phyloP scores from a whole-genome alignment of 2,113 vertebrate genomes.

The Notarius quadriscutis region DNA sequence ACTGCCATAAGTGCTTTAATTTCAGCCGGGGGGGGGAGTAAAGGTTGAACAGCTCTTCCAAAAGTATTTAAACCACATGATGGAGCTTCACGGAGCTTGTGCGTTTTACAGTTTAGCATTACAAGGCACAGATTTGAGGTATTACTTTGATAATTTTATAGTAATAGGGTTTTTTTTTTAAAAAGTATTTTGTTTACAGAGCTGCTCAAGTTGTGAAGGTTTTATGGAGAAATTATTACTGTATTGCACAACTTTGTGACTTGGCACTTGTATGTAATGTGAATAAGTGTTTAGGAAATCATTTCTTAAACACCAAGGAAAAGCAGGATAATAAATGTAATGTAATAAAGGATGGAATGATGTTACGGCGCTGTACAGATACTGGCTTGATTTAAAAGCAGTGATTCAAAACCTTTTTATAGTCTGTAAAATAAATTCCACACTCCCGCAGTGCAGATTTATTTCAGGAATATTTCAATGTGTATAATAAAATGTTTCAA shows the following conservation, averaged over 20 bases:
- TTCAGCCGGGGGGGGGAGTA: background rate
- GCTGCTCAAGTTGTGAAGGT: background rate
- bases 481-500: background rate
- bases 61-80: background rate
- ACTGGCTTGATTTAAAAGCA: background rate
- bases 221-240: conserved; percentile 8
- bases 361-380: background rate
- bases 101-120: background rate
- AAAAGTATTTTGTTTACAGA: background rate
- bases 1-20: conserved; percentile 14
- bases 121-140: background rate
- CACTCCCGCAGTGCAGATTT: background rate
- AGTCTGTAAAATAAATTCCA: background rate
- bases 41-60: conserved; percentile 12
- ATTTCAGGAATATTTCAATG: background rate
- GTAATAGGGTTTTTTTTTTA: background rate
- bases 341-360: background rate
- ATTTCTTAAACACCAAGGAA: background rate
- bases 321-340: conserved; percentile 5
- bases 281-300: background rate
- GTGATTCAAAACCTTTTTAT: background rate
- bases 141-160: background rate
- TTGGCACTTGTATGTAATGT: background rate
- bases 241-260: background rate
- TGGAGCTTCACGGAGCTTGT: background rate